Conservation (phyloP, 2,797 vertebrate species). For the Rhynchonycteris naso region DNA sequence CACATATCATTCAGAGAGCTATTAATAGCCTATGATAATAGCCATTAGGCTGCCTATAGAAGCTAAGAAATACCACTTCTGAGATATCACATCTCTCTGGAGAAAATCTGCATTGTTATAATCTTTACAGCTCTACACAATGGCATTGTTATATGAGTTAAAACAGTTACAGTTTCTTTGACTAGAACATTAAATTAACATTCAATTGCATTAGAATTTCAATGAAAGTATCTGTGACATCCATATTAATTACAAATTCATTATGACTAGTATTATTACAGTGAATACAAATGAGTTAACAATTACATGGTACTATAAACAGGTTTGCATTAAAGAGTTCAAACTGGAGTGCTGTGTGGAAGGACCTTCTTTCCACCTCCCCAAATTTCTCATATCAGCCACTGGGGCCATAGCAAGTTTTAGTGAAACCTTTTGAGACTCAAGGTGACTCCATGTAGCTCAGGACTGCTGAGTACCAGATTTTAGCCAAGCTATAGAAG, state of each 20-base stretch:
- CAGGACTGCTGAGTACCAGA: no score
- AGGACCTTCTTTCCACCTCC: no score
- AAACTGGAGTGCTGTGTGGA: neutral
- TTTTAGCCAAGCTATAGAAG: no score
- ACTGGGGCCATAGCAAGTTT: no score
- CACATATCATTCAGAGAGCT: neutral
- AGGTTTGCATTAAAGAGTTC: constrained; percentile 21
- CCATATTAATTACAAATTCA: constrained; percentile 75
- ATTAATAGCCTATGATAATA: neutral
- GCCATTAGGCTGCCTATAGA: neutral
- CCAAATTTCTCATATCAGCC: no score
- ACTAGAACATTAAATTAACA: constrained; percentile 72
- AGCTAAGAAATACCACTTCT: neutral
- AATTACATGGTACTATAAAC: constrained; percentile 50
- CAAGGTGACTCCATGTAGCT: no score
- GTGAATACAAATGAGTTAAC: constrained; percentile 68
- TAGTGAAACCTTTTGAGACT: no score
- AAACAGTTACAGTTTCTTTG: constrained; percentile 57
- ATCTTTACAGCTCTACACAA: constrained; percentile 55
- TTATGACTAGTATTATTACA: constrained; percentile 59
- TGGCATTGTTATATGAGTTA: constrained; percentile 38
- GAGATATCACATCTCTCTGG: constrained; percentile 19
- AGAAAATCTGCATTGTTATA: constrained; percentile 40
- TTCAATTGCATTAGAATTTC: constrained; percentile 54
- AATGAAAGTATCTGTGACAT: constrained; percentile 41